Evolutionary conservation across 2,888 invertebrate species (phyloP), one percentile per base, ranked within the genome.

Genomic region (Prosapia bicincta): DNA sequence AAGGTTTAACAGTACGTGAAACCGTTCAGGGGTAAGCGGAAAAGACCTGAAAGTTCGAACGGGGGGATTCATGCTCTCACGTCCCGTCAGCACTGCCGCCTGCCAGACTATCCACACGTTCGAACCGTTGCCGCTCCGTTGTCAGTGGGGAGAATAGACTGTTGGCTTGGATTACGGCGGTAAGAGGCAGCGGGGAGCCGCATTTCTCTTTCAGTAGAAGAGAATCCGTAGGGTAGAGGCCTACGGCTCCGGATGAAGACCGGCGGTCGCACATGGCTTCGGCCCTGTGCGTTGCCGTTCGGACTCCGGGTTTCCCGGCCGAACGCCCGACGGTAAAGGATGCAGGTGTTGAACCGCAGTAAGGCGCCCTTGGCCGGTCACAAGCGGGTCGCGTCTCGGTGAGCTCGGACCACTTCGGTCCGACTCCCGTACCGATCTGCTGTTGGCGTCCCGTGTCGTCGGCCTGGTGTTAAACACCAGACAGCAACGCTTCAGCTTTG

Each of bases 391-490:
- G 38, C 38, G 38, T 38, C 10, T 38, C 38, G 38, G 38, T 38
- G 38, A 38, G 38, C 38, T 38, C 38, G 38, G 38, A 3, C 69
- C 26, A 26, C 15, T 7, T n/a, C n/a, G n/a, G n/a, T n/a, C n/a
- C n/a, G n/a, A n/a, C n/a, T n/a, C n/a, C n/a, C n/a, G n/a, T n/a
- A 5, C 25, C 69, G 69, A 20, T 28, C 3, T 13, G 30, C 69
- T 69, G 30, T 69, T 28, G 9, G 69, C 30, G 7, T 28, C 20
- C 30, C 54, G 80, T 80, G 83, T 82, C 83, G 83, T 81, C 81
- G 84, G 81, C 24, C 78, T 78, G 83, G 82, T 84, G 82, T 83
- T 13, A 13, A 82, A 80, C 79, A 67, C 71, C 82, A n/a, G n/a
- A n/a, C n/a, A n/a, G n/a, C n/a, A n/a, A n/a, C n/a, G n/a, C n/a